Evolutionary conservation across 2,888 invertebrate genomes (phyloP), one percentile per base, ranked within the genome.

Genomic region (Volucella inflata): DNA sequence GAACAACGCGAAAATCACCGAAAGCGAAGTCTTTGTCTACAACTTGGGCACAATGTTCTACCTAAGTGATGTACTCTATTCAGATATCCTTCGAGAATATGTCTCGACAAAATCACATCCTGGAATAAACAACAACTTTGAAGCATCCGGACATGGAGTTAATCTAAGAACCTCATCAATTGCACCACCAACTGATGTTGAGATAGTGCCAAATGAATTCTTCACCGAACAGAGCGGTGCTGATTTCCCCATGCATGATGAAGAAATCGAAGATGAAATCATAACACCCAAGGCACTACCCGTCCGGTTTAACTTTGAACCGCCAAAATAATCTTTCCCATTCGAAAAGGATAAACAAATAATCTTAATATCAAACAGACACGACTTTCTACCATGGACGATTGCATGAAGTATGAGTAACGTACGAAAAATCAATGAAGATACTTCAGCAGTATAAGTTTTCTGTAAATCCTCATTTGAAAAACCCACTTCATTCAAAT

Each of bases 21-120:
- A 94, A 89, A 93, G 93, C 88, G 94, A 94, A 90, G 93, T 94
- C 21, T 94, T 94, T 89, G 94, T 95, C 48, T 95, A 94, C 90
- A 94, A 94, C 89, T 90, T 94, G 87, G 94, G 94, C 57, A 94
- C 94, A 77, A 94, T 94, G 94, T 94, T 94, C 90, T 94, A 94
- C 89, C 93, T 94, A 77, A 94, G 94, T 88, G 93, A 93, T 88
- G 93, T 94, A 75, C 90, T 94, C 8, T 94, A 94, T 89, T 91
- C 92, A 16, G 91, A 92, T 68, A 89, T 92, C 74, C 88, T 92
- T 38, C 90, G 90, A 48, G 91, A 92, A 74, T 90, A 90, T 64
- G 89, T 90, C 12, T 89, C 89, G 75, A 90, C 89, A 36, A 88
- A 88, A 57, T 88, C 88, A 2, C 59, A 71, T 11, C 36, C 76